These are phyloP conservation scores for Plebejus melissa DNA, from an alignment of 2,888 invertebrate genomes.

Conservation along the genomic window DNA sequence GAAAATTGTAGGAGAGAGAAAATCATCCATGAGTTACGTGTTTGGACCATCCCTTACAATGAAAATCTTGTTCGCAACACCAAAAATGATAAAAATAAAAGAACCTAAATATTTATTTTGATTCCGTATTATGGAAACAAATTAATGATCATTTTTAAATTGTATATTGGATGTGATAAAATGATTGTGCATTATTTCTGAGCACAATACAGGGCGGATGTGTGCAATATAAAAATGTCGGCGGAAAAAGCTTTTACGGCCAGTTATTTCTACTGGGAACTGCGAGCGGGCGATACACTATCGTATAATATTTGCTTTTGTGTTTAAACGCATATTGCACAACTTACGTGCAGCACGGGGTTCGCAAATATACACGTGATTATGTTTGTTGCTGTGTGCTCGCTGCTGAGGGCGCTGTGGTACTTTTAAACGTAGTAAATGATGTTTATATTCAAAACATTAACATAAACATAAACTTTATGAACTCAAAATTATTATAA, in stretches of 20 bases:
- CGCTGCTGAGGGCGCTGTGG: neutral
- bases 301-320: slow-evolving; percentile 39
- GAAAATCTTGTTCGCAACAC: no score
- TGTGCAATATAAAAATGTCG: slow-evolving; percentile 67
- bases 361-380: slow-evolving; percentile 21
- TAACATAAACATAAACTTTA: neutral
- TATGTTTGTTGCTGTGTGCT: slow-evolving; percentile 4
- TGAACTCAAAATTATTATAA: neutral
- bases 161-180: slow-evolving; percentile 19
- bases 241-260: slow-evolving; percentile 66
- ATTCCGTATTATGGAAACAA: neutral
- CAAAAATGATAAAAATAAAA: neutral
- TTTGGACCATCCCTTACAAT: no score
- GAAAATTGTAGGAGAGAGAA: no score
- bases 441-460: neutral
- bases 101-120: neutral
- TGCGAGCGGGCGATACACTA: slow-evolving; percentile 43
- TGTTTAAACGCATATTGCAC: slow-evolving; percentile 34
- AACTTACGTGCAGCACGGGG: slow-evolving; percentile 25
- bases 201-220: slow-evolving; percentile 43
- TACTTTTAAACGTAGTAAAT: neutral
- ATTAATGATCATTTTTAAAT: slow-evolving; percentile 9
- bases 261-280: slow-evolving; percentile 62
- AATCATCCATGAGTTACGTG: no score
- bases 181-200: slow-evolving; percentile 30